phyloP scores from a whole-genome alignment of 2,113 vertebrate genomes.

The Mobula birostris region DNA sequence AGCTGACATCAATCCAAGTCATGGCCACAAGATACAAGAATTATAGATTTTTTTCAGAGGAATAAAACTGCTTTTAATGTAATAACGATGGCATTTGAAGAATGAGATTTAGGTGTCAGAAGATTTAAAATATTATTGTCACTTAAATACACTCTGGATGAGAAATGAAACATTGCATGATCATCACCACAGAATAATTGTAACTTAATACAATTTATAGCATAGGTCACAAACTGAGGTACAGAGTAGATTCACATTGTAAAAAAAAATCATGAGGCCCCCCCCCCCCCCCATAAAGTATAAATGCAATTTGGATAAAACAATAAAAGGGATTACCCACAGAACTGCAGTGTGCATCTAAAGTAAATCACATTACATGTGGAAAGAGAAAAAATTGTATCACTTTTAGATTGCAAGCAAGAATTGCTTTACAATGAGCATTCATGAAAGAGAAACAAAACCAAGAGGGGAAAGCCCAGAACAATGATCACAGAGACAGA shows the following conservation, averaged over 20 bases:
- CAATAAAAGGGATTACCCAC: not conserved
- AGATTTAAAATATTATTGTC: not conserved
- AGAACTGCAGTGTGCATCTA: not conserved
- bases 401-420: not conserved
- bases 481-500: not conserved
- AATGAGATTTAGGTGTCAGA: not conserved
- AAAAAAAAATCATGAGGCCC: not conserved
- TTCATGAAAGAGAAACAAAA: not conserved
- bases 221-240: not conserved
- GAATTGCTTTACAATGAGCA: not conserved
- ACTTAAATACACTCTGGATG: not conserved
- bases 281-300: not conserved
- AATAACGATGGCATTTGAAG: not conserved
- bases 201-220: not conserved
- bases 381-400: not conserved
- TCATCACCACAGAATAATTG: not conserved
- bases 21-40: not conserved
- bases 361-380: not conserved
- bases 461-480: not conserved
- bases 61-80: not conserved
- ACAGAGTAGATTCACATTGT: not conserved
- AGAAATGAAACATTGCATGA: not conserved
- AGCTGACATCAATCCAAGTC: not conserved
- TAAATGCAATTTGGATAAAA: not conserved
- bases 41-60: not conserved